Evolutionary conservation across 1,140 invertebrate genomes (phyloP).

Genomic region (Papilio polytes): DNA sequence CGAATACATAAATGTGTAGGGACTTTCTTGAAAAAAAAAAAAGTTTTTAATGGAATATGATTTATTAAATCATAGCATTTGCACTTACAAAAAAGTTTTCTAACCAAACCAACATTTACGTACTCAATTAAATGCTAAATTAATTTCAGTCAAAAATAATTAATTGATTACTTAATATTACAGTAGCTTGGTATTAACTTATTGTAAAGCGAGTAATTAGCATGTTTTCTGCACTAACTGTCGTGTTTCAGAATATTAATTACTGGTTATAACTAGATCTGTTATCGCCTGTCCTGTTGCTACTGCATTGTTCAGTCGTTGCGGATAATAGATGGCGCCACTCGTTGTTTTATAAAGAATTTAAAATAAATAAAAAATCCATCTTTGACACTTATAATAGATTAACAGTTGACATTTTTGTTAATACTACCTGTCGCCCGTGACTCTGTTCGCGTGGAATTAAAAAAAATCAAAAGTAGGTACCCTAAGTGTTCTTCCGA

Average conservation of each 20-base stretch:
- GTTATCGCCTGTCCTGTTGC: conserved; percentile 11
- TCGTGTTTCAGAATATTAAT: conserved; percentile 31
- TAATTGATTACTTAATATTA: not conserved
- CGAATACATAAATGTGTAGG: too few relatives aligned
- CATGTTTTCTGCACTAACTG: conserved; percentile 24
- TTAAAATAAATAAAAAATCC: too few relatives aligned
- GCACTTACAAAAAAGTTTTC: not conserved
- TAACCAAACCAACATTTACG: not conserved
- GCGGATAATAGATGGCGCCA: conserved; percentile 58
- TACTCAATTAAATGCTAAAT: not conserved
- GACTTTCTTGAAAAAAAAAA: not conserved
- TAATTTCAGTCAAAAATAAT: not conserved
- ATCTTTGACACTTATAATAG: too few relatives aligned
- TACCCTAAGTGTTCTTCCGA: too few relatives aligned
- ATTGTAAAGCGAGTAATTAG: conserved; percentile 8
- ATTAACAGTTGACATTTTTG: too few relatives aligned
- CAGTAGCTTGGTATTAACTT: not conserved
- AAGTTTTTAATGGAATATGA: not conserved
- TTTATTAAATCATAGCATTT: not conserved
- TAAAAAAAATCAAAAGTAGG: too few relatives aligned
- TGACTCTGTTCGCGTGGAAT: too few relatives aligned
- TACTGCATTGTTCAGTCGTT: conserved; percentile 22
- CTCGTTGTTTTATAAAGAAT: conserved; percentile 1
- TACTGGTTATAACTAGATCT: conserved; percentile 13
- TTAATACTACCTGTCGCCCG: too few relatives aligned